A percentile compares a stretch with the other conserved stretches of the same genome.
phyloP scores from a whole-genome alignment of 1,140 invertebrate species.

The Trichoplusia ni region DNA sequence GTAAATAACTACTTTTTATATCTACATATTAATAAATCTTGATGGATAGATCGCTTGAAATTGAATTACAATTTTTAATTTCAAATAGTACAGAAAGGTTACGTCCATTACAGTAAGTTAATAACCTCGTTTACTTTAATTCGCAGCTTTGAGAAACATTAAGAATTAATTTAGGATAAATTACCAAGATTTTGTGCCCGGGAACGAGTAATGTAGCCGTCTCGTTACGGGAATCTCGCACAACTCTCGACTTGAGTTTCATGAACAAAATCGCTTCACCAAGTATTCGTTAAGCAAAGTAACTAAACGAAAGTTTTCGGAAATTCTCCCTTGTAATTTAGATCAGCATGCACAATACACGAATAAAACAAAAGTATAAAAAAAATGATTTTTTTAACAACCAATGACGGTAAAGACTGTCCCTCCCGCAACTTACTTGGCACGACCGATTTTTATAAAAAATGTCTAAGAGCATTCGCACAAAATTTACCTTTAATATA shows the following conservation, averaged over 20 bases:
- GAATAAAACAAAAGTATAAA: no score
- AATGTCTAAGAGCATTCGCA: no score
- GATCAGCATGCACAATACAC: no score
- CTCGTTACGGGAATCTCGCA: slow-evolving; percentile 25
- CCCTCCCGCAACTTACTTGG: no score
- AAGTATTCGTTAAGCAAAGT: slow-evolving; percentile 1
- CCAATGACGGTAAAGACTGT: no score
- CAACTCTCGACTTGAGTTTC: slow-evolving; percentile 19
- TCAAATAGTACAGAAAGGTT: not conserved
- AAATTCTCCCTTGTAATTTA: no score
- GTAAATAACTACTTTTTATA: no score
- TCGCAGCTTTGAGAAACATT: slow-evolving; percentile 19
- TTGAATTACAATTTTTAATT: not conserved
- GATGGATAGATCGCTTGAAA: no score
- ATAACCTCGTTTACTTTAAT: slow-evolving; percentile 20
- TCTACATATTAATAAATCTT: no score
- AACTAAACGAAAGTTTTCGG: slow-evolving; percentile 9
- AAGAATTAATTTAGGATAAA: slow-evolving; percentile 13
- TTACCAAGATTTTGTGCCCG: slow-evolving; percentile 14
- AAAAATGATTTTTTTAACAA: no score
- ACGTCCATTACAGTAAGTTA: slow-evolving; percentile 11
- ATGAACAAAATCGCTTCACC: slow-evolving; percentile 18
- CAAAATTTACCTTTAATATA: no score
- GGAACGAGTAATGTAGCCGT: slow-evolving; percentile 5
- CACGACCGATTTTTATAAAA: no score